phyloP scores from a whole-genome alignment of 2,113 vertebrate genomes.

The Cathartes aura region DNA sequence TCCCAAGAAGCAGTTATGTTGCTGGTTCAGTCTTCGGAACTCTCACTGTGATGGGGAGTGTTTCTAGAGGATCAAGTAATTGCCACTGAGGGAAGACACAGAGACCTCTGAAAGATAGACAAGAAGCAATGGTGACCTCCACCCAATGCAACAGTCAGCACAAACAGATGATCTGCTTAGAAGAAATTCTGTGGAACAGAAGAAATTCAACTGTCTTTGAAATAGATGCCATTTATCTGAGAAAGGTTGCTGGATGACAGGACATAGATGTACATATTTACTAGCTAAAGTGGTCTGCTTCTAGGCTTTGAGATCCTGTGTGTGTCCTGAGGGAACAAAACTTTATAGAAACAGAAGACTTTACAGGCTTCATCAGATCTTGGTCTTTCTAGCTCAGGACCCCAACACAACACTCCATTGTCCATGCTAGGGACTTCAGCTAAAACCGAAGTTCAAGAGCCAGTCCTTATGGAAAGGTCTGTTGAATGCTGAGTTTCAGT shows the following conservation, averaged over 20 bases:
- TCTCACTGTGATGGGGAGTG: neutral
- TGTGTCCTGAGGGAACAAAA: neutral
- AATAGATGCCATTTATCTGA: neutral
- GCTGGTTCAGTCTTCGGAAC: neutral
- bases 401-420: neutral
- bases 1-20: neutral
- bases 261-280: neutral
- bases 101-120: neutral
- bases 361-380: neutral
- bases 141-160: neutral
- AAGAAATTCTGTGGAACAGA: neutral
- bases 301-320: neutral
- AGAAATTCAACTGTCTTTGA: neutral
- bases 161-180: neutral
- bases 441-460: neutral
- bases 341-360: neutral
- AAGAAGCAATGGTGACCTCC: neutral
- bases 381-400: neutral
- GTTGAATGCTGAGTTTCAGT: accelerated
- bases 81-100: neutral
- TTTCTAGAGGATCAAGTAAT: neutral
- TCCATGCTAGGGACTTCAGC: neutral
- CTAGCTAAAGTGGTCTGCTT: neutral
- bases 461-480: neutral
- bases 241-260: neutral